phyloP scores from a whole-genome alignment of 37 sponge, comb jelly and placozoan species.

The Oscarella lobularis region DNA sequence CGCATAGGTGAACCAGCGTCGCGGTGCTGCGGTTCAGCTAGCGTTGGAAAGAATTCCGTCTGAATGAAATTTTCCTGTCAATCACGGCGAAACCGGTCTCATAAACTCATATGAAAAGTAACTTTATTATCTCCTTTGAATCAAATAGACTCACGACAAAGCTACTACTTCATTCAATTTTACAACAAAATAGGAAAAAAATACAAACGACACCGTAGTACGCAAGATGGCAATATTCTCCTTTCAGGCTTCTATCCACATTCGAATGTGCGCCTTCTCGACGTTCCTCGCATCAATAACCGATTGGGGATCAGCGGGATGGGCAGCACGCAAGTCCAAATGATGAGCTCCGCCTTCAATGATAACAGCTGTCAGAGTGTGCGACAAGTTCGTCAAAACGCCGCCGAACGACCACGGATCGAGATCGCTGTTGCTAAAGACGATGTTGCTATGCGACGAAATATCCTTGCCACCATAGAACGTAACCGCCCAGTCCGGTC shows the following conservation, averaged over 20 bases:
- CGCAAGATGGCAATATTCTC: too few species aligned
- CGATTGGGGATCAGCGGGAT: constrained; percentile 27
- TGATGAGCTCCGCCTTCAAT: constrained; percentile 88
- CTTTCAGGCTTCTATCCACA: constrained; percentile 29
- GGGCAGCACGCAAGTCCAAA: constrained; percentile 56
- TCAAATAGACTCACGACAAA: too few species aligned
- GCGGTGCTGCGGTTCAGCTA: too few species aligned
- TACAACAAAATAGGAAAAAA: too few species aligned
- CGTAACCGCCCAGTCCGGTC: background rate
- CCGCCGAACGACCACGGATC: constrained; percentile 95
- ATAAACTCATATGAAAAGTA: too few species aligned
- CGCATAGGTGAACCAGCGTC: too few species aligned
- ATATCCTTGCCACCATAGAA: constrained; percentile 11
- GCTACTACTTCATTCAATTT: too few species aligned
- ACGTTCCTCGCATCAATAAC: constrained; percentile 28
- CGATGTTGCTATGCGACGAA: constrained; percentile 58
- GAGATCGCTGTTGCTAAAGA: constrained; percentile 82
- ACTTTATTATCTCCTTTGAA: too few species aligned
- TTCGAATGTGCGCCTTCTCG: constrained; percentile 25
- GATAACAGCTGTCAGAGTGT: constrained; percentile 50
- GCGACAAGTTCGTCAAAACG: constrained; percentile 47
- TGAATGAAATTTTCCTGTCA: too few species aligned
- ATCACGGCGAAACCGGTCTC: too few species aligned
- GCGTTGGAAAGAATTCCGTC: too few species aligned
- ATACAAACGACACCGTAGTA: too few species aligned